These are phyloP conservation scores for Orientallactaga sibirica DNA, from an alignment of 2,797 vertebrate genomes.

Conservation along the genomic window DNA sequence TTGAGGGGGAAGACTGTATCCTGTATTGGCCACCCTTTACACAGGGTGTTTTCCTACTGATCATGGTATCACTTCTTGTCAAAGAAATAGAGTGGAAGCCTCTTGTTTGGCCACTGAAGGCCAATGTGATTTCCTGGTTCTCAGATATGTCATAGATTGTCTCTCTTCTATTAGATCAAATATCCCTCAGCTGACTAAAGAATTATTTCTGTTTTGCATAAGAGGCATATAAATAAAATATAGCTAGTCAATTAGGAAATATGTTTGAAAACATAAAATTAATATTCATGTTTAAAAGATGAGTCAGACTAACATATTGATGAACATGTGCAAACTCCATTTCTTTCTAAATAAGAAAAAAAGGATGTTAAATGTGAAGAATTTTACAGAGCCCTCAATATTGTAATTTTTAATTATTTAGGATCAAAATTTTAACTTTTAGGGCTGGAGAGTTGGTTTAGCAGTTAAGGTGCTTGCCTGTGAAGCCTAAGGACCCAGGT, in stretches of 20 bases:
- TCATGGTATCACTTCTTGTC: slow-evolving; percentile 78
- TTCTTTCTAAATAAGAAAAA: slow-evolving; percentile 37
- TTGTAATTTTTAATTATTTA: slow-evolving; percentile 1
- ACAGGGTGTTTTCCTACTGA: slow-evolving; percentile 68
- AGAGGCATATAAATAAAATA: slow-evolving; percentile 37
- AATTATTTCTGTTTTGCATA: slow-evolving; percentile 15
- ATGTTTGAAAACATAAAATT: slow-evolving; percentile 59
- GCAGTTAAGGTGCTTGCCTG: too few relatives aligned
- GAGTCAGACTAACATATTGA: slow-evolving; percentile 52
- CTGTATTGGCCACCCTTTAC: slow-evolving; percentile 73
- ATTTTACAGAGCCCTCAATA: slow-evolving; percentile 43
- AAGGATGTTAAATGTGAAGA: neutral
- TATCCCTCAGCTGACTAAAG: slow-evolving; percentile 73
- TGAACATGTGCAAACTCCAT: slow-evolving; percentile 35
- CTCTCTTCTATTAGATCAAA: slow-evolving; percentile 74
- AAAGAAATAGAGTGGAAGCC: slow-evolving; percentile 82
- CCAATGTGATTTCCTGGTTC: neutral
- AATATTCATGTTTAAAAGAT: slow-evolving; percentile 71
- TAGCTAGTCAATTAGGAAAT: slow-evolving; percentile 27
- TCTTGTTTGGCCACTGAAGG: slow-evolving; percentile 46
- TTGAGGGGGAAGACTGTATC: slow-evolving; percentile 64
- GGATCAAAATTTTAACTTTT: neutral
- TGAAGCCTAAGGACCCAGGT: too few relatives aligned
- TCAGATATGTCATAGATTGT: neutral
- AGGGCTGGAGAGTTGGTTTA: too few relatives aligned